Percentiles rank a stretch among this genome's conserved stretches.
phyloP scores from a whole-genome alignment of 2,888 invertebrate genomes.

The Galerucella pusilla region DNA sequence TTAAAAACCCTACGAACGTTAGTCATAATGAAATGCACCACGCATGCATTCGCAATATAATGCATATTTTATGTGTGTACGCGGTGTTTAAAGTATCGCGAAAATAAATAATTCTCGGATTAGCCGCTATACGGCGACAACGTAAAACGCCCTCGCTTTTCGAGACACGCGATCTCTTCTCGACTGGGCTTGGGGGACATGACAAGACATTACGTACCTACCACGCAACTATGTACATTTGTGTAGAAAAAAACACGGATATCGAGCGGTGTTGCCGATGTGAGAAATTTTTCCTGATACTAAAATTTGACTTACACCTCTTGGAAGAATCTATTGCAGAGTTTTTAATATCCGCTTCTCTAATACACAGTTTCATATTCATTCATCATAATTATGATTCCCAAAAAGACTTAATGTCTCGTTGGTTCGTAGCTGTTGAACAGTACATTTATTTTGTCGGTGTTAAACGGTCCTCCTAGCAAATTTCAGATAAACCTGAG shows the following conservation, averaged over 20 bases:
- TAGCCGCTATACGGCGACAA: conserved; percentile 5
- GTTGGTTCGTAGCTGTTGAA: no score
- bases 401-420: no score
- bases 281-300: conserved; percentile 14
- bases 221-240: conserved; percentile 10
- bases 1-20: neutral
- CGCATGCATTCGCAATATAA: neutral
- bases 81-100: conserved; percentile 8
- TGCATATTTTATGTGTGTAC: conserved; percentile 1
- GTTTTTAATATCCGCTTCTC: no score
- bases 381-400: no score
- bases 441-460: no score
- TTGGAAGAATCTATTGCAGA: no score
- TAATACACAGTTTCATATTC: no score
- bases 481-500: no score
- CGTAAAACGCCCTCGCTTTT: conserved; percentile 10
- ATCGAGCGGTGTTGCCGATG: conserved; percentile 10
- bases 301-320: no score
- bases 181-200: conserved; percentile 11
- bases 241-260: neutral
- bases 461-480: no score
- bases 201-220: conserved; percentile 20
- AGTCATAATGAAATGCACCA: conserved; percentile 5
- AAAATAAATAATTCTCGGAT: conserved; percentile 16
- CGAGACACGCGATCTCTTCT: conserved; percentile 11